Conservation (phyloP, 37 sponge, comb jelly and placozoan species). For the Diacarnus erythraeanus region DNA sequence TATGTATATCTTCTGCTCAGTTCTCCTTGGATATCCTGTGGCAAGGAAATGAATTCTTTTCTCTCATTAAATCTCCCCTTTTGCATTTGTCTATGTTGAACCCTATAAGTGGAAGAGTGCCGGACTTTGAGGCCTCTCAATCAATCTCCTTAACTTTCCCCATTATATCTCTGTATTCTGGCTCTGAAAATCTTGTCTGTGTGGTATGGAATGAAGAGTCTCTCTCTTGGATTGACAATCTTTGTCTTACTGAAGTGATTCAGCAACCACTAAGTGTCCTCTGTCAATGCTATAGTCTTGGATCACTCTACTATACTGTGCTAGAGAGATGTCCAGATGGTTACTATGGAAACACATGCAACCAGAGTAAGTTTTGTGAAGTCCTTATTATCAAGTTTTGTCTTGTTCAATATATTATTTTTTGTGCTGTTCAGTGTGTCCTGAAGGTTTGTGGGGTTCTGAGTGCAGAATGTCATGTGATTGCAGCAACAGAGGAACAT, state of each 20-base stretch:
- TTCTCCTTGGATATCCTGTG: constrained; percentile 20
- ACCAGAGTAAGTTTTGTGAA: not conserved
- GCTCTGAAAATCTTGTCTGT: constrained; percentile 18
- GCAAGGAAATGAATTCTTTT: constrained; percentile 29
- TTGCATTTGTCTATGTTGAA: constrained; percentile 16
- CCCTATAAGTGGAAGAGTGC: constrained; percentile 1
- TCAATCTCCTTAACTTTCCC: constrained; percentile 3
- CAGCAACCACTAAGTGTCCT: not conserved
- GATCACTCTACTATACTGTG: constrained; percentile 19
- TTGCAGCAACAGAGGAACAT: constrained; percentile 61
- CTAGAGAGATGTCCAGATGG: constrained; percentile 54
- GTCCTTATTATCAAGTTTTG: not conserved
- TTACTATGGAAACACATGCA: constrained; percentile 50
- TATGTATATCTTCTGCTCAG: constrained; percentile 30
- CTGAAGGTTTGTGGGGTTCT: constrained; percentile 64
- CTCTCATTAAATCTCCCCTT: constrained; percentile 19
- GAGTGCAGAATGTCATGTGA: constrained; percentile 51
- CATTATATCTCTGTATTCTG: not conserved
- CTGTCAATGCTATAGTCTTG: not conserved
- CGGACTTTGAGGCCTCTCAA: not conserved
- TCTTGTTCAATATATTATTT: not conserved
- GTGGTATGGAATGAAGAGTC: constrained; percentile 15
- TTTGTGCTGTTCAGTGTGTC: constrained; percentile 37
- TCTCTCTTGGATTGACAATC: constrained; percentile 14
- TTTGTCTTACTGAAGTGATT: constrained; percentile 14